Percentiles rank a stretch among this genome's conserved stretches.
These are phyloP conservation scores for Tetramorium parvispinum DNA, from an alignment of 1,140 invertebrate species.

Conservation along the genomic window DNA sequence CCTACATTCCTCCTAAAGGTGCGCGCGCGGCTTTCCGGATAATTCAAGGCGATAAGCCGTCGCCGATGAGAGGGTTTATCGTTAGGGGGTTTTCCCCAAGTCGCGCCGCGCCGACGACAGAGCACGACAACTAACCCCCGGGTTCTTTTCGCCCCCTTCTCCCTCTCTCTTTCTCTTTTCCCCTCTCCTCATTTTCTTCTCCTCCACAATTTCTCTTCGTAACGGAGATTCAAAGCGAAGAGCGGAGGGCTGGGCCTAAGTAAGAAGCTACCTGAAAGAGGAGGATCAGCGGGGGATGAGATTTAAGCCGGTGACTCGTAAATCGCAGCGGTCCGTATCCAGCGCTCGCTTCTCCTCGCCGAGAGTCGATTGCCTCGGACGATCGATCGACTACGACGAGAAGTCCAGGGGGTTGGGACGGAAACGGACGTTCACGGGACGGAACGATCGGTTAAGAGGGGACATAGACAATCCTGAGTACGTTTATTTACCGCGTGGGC, in stretches of 20 bases:
- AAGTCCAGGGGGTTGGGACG: background rate
- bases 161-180: background rate
- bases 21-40: slow-evolving; percentile 57
- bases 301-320: slow-evolving; percentile 73
- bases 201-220: slow-evolving; percentile 24
- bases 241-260: slow-evolving; percentile 40
- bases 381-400: slow-evolving; percentile 63
- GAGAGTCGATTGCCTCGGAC: slow-evolving; percentile 78
- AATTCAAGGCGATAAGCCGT: slow-evolving; percentile 73
- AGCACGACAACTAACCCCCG: slow-evolving; percentile 26
- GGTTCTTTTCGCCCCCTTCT: slow-evolving; percentile 2
- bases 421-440: background rate
- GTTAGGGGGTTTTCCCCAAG: slow-evolving; percentile 35
- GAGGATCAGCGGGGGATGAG: slow-evolving; percentile 67
- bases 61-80: slow-evolving; percentile 74
- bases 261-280: slow-evolving; percentile 72
- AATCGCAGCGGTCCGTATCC: slow-evolving; percentile 77
- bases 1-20: slow-evolving; percentile 22
- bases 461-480: slow-evolving; percentile 25
- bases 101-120: slow-evolving; percentile 11
- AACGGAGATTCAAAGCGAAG: slow-evolving; percentile 67
- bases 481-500: slow-evolving; percentile 40
- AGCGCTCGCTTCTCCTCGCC: slow-evolving; percentile 71
- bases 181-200: background rate
- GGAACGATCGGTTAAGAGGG: slow-evolving; percentile 42